Percentiles rank a stretch among this genome's conserved stretches.
These are phyloP conservation scores for Oreohelix idahoensis DNA, from an alignment of 1,140 invertebrate genomes.

Conservation along the genomic window DNA sequence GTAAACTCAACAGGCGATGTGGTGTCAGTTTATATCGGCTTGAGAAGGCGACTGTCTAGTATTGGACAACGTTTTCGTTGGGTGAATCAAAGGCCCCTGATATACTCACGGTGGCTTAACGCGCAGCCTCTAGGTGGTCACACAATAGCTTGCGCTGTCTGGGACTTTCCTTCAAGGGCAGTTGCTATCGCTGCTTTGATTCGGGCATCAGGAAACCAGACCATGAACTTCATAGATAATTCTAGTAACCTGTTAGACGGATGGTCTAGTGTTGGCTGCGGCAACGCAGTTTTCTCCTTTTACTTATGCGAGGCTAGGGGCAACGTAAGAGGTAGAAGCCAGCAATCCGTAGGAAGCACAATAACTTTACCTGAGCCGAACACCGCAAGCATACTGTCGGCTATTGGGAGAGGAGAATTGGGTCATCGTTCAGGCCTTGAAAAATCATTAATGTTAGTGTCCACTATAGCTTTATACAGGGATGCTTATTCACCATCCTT, in stretches of 20 bases:
- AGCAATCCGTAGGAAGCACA: not conserved
- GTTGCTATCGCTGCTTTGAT: not conserved
- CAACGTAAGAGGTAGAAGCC: not conserved
- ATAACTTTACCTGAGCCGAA: not conserved
- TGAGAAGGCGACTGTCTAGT: not conserved
- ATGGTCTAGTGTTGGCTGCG: not conserved
- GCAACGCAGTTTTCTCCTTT: not conserved
- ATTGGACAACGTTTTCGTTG: conserved; percentile 16
- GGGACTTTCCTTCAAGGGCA: not conserved
- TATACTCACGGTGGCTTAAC: not conserved
- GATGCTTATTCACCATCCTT: not conserved
- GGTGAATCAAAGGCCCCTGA: conserved; percentile 18
- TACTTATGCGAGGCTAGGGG: not conserved
- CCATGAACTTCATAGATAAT: not conserved
- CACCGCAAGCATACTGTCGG: not conserved
- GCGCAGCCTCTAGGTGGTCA: not conserved
- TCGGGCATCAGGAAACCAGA: not conserved
- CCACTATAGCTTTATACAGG: not conserved
- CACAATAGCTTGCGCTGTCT: not conserved
- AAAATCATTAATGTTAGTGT: not conserved
- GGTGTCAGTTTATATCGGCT: not conserved
- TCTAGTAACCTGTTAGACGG: not conserved
- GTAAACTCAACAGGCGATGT: not conserved
- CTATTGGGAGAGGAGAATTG: not conserved
- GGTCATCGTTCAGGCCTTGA: not conserved